Evolutionary conservation across 2,888 invertebrate genomes (phyloP).

Genomic region (Carpatolechia fugitivella): DNA sequence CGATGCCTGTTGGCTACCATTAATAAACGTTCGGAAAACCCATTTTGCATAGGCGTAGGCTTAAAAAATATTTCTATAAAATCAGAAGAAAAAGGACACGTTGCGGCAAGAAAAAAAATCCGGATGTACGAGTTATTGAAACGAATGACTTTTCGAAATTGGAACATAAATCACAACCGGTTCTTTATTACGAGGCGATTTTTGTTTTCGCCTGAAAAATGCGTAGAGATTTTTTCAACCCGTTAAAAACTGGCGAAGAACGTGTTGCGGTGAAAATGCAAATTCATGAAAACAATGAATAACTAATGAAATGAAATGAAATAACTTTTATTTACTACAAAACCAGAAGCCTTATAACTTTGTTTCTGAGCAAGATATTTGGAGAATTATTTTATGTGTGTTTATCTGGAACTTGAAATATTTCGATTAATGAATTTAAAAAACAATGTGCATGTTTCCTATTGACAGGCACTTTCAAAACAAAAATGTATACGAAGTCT

Average conservation of each 20-base stretch:
- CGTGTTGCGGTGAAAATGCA: not conserved
- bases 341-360: too few relatives aligned
- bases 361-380: too few relatives aligned
- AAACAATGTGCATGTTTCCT: too few relatives aligned
- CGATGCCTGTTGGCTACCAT: too few relatives aligned
- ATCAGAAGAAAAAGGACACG: not conserved
- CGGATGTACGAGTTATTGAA: slow-evolving; percentile 14
- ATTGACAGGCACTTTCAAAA: too few relatives aligned
- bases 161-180: slow-evolving; percentile 10
- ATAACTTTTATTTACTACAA: too few relatives aligned
- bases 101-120: not conserved
- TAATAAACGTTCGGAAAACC: not conserved
- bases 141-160: slow-evolving; percentile 14
- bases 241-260: not conserved
- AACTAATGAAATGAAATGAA: too few relatives aligned
- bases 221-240: not conserved
- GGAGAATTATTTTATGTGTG: too few relatives aligned
- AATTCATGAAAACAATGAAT: not conserved
- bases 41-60: not conserved
- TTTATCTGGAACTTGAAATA: too few relatives aligned
- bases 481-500: too few relatives aligned
- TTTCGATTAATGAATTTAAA: too few relatives aligned
- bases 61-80: not conserved
- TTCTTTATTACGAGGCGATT: not conserved
- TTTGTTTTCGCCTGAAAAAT: not conserved